Base-by-base conservation (phyloP, 2,797 vertebrate genomes). In the Arrhamphus sclerolepis region DNA sequence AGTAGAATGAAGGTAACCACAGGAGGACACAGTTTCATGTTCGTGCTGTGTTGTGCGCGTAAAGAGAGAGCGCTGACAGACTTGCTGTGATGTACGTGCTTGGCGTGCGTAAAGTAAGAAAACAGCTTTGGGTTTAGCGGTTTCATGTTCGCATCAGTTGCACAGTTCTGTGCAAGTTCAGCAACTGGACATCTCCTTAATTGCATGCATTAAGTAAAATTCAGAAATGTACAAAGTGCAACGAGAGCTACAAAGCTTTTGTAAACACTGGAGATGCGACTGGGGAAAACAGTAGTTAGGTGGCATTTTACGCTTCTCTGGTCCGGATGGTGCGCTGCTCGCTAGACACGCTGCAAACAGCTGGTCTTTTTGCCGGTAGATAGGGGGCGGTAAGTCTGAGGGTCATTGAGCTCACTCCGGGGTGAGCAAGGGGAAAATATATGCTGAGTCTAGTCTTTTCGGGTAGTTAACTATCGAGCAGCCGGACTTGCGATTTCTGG, bases 1-100 rank as follows among this genome's bases (percentile, higher is more conserved):
- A 89, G 88, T 86, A 90, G 86, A 74, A 89, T 92, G 72, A 95
- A 95, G 94, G 95, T 95, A 94, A 94, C 66, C 29, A 52, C 46
- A 40, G 59, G 51, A 53, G 24, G 38, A 46, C n/a, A 46, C 55
- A 57, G 40, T 72, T 66, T 41, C 41, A 42, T 34, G 7, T 48
- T 66, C 34, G 17, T 56, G 8, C 13, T 66, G 48, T 55, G 56
- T 55, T 11, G 40, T 51, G 55, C 62, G 72, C 28, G 53, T 46
- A 42, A 46, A 40, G 47, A 66, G 5, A 78, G 50, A 49, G 22
- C 16, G 49, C 46, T 70, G 51, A 16, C 39, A 7, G 17, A 16
- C 18, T 19, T 57, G 13, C 28, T 56, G 19, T 44, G 29, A 21
- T 24, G 7, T 6, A 26, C 24, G 1, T 48, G 20, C 31, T 49